phyloP scores from a whole-genome alignment of 2,113 vertebrate species.

The Suricata suricatta region DNA sequence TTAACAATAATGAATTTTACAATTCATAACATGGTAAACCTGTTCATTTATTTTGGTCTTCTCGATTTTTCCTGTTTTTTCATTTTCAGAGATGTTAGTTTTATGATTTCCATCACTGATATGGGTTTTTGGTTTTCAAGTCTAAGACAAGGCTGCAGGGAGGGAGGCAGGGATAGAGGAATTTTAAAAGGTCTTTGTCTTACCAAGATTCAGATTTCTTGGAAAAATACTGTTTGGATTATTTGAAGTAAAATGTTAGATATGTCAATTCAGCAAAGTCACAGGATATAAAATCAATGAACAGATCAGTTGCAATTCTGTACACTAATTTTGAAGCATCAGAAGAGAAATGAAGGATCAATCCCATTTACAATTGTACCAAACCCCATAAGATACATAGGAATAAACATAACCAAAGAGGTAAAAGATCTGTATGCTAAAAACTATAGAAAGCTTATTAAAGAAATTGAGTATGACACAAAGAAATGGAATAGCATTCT shows the following conservation, averaged over 20 bases:
- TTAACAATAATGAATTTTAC: background rate
- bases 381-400: too few species aligned
- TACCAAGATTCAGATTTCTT: background rate
- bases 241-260: background rate
- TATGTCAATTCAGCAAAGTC: too few species aligned
- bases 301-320: too few species aligned
- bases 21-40: background rate
- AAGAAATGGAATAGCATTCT: too few species aligned
- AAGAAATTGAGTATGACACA: too few species aligned
- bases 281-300: too few species aligned
- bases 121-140: background rate
- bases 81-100: background rate
- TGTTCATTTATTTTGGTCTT: background rate
- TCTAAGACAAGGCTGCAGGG: background rate
- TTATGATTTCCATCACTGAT: background rate
- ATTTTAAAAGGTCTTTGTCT: background rate
- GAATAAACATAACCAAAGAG: too few species aligned
- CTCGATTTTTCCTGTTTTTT: background rate
- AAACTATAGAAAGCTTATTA: too few species aligned
- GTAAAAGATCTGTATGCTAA: too few species aligned
- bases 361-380: too few species aligned
- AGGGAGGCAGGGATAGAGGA: background rate
- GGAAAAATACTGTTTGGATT: background rate
- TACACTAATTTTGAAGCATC: too few species aligned
- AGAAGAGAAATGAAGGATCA: too few species aligned